A percentile compares a stretch with the other conserved stretches of the same genome.
Conservation (phyloP, 2,888 invertebrate genomes). For the Leucoptera coffeella region DNA sequence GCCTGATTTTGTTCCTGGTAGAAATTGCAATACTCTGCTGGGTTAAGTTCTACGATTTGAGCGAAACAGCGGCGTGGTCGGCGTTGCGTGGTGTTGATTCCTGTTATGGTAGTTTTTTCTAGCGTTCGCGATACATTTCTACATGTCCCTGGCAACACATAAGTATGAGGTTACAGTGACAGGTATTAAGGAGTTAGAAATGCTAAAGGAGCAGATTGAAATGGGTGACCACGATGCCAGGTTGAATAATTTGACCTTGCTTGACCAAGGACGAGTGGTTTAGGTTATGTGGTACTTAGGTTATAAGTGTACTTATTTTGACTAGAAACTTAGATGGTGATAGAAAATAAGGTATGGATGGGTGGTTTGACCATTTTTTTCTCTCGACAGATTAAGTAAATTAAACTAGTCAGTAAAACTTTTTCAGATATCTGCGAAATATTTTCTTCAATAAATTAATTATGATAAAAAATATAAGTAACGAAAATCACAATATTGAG, state of each 20-base stretch:
- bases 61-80: constrained; percentile 77
- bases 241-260: constrained; percentile 50
- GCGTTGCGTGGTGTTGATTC: constrained; percentile 88
- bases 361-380: too few species aligned
- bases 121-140: constrained; percentile 93
- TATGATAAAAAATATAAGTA: too few species aligned
- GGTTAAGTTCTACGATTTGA: constrained; percentile 91
- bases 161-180: constrained; percentile 85
- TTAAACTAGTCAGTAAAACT: too few species aligned
- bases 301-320: too few species aligned
- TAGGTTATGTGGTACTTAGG: too few species aligned
- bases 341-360: too few species aligned
- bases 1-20: constrained; percentile 85
- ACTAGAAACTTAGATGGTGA: too few species aligned
- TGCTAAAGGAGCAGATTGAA: constrained; percentile 80
- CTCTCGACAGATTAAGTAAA: too few species aligned
- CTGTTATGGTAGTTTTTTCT: constrained; percentile 88
- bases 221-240: constrained; percentile 61
- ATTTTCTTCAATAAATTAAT: too few species aligned
- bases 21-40: constrained; percentile 96
- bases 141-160: constrained; percentile 86
- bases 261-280: constrained; percentile 56
- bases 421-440: too few species aligned
- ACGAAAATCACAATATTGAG: too few species aligned
- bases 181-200: constrained; percentile 78